These are phyloP conservation scores for Hypselothyrea guttata DNA, from an alignment of 2,888 invertebrate genomes.

Conservation along the genomic window DNA sequence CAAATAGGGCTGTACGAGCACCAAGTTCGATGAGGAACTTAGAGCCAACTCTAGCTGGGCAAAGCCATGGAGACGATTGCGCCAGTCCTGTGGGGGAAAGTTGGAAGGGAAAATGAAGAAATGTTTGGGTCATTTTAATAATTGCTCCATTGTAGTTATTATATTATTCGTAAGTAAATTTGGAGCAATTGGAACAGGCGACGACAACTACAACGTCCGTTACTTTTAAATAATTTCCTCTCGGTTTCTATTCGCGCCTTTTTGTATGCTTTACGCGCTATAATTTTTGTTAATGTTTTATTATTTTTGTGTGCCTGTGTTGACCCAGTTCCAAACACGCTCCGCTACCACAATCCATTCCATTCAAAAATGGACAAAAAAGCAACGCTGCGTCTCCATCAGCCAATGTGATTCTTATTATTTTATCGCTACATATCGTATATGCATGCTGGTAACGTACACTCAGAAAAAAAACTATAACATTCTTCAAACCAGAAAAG, in stretches of 20 bases:
- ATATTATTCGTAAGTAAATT: conserved; percentile 14
- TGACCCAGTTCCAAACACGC: conserved; percentile 72
- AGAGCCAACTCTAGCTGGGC: conserved; percentile 81
- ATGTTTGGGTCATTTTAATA: conserved; percentile 37
- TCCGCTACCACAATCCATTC: conserved; percentile 23
- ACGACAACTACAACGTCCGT: conserved; percentile 15
- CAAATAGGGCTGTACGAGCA: conserved; percentile 85
- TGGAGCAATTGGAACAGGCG: conserved; percentile 16
- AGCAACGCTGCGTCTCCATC: conserved; percentile 45
- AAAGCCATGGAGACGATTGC: conserved; percentile 80
- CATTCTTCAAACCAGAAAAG: too few relatives aligned
- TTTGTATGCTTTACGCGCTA: conserved; percentile 59
- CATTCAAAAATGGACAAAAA: conserved; percentile 5
- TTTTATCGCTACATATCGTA: conserved; percentile 43
- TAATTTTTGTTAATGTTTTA: conserved; percentile 79
- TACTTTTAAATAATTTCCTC: conserved; percentile 47
- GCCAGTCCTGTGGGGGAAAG: conserved; percentile 78
- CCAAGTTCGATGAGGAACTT: conserved; percentile 83
- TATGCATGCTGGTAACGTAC: too few relatives aligned
- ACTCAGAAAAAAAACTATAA: too few relatives aligned
- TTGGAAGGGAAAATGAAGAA: neutral
- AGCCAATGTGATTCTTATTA: conserved; percentile 37
- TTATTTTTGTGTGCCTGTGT: conserved; percentile 66
- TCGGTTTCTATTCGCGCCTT: conserved; percentile 33
- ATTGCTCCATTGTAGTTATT: conserved; percentile 29